These are phyloP conservation scores for Aradus depressus DNA, from an alignment of 2,888 invertebrate species.

Conservation along the genomic window DNA sequence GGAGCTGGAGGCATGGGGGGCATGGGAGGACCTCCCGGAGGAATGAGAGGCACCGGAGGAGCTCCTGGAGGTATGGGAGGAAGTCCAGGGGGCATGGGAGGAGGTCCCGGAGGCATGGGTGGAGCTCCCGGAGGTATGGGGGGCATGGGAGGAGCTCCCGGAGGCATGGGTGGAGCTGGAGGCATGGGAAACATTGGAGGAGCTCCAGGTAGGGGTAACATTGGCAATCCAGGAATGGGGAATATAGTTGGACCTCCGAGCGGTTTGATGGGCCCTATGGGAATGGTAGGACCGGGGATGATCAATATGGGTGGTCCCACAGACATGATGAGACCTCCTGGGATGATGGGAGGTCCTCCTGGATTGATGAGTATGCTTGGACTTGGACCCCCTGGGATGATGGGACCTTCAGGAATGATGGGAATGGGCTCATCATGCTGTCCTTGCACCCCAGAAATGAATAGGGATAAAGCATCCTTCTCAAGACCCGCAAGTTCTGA, in stretches of 20 bases:
- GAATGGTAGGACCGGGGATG: background rate
- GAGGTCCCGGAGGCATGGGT: background rate
- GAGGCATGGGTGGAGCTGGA: background rate
- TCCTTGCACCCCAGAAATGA: conserved; percentile 3
- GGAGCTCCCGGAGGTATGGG: background rate
- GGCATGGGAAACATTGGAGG: background rate
- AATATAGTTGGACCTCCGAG: background rate
- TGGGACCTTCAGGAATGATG: conserved; percentile 3
- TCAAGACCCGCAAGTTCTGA: too few relatives aligned
- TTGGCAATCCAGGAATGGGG: too few relatives aligned
- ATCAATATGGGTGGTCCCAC: conserved; percentile 1
- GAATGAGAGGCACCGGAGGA: too few relatives aligned
- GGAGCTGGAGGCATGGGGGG: background rate
- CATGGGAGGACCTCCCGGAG: too few relatives aligned
- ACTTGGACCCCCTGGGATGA: background rate
- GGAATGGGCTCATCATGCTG: background rate
- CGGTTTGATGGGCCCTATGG: conserved; percentile 6
- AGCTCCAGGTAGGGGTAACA: too few relatives aligned
- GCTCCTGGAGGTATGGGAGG: background rate
- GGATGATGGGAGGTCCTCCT: background rate
- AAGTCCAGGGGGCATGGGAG: background rate
- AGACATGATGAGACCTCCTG: conserved; percentile 1
- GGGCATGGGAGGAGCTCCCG: conserved; percentile 3
- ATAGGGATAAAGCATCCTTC: too few relatives aligned
- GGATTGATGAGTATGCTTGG: conserved; percentile 4